Evolutionary conservation across 2,113 vertebrate genomes (phyloP), one percentile per base, ranked within the genome.

Genomic region (Clarias batrachus): DNA sequence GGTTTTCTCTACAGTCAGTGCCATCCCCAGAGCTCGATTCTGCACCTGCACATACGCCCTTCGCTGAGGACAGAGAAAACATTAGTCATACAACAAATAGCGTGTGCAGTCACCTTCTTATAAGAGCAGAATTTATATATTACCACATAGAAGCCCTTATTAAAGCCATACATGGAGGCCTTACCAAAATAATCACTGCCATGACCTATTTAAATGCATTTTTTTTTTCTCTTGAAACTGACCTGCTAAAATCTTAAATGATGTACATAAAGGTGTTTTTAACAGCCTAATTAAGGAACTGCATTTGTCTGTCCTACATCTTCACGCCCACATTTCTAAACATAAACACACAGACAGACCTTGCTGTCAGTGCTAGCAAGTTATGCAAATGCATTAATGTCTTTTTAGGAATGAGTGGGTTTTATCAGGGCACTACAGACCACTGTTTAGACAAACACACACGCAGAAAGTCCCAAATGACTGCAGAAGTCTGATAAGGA

Each of bases 41-140:
- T 91, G 94, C 89, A 97, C 86, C 86, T 94, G 93, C 70, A 97
- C 86, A 81, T 94, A 96, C 33, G 93, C 94, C 60, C 93, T 92
- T 54, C 95, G 95, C 96, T 97, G 86, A 10, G 76, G 66, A 81
- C 14, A 86, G 12, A 76, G 30, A 25, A 71, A 17, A 27, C 8
- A 11, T 56, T 37, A n/a, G 4, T 68, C 57, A 74, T n/a, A 8
- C 25, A 52, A 41, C n/a, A 74, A 54, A 85, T 10, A 74, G 3
- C 8, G 60, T 59, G 37, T 79, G 21, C 59, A 33, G 21, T 78
- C 52, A 57, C n/a, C n/a, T 19, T 59, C n/a, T 19, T 21, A 80
- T 30, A 80, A 59, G n/a, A 76, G 37, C 21, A 66, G 14, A 82
- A 27, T 48, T 8, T 48, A 48, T 48, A 48, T 1, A 8, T 41